Percentiles rank a stretch among this genome's conserved stretches.
Conservation (phyloP, 1,140 invertebrate genomes). For the Pseudomyrmex sp. region DNA sequence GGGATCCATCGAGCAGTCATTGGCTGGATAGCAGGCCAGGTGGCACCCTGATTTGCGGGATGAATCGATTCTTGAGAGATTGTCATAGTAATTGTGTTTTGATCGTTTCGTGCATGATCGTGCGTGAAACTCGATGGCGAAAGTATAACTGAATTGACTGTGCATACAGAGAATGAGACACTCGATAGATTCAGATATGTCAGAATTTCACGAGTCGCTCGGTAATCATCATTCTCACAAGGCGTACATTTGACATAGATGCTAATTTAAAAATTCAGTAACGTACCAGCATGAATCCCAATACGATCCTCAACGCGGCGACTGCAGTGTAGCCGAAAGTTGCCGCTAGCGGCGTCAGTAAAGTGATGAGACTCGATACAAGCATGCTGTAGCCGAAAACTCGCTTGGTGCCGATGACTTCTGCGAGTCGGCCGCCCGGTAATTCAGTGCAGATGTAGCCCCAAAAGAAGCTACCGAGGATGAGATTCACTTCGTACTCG, state of each 20-base stretch:
- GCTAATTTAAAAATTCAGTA: conserved; percentile 35
- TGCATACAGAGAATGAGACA: conserved; percentile 14
- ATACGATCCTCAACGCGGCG: conserved; percentile 87
- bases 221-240: conserved; percentile 17
- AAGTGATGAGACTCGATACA: conserved; percentile 91
- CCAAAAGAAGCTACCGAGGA: conserved; percentile 95
- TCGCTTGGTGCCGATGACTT: conserved; percentile 92
- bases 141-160: conserved; percentile 5
- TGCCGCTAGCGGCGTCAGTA: conserved; percentile 92
- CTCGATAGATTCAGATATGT: conserved; percentile 47
- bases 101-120: conserved; percentile 16
- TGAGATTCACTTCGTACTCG: conserved; percentile 90
- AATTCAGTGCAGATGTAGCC: conserved; percentile 95
- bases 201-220: background rate
- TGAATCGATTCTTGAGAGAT: conserved; percentile 45
- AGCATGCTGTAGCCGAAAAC: conserved; percentile 95
- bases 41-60: conserved; percentile 88
- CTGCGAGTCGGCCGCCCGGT: conserved; percentile 93
- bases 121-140: background rate
- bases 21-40: conserved; percentile 96
- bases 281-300: conserved; percentile 90
- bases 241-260: background rate
- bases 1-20: conserved; percentile 96
- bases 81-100: conserved; percentile 5
- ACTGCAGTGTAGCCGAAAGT: conserved; percentile 87